phyloP scores from a whole-genome alignment of 53 echinoderm and acorn worm genomes.

The Apostichopus leukothele region DNA sequence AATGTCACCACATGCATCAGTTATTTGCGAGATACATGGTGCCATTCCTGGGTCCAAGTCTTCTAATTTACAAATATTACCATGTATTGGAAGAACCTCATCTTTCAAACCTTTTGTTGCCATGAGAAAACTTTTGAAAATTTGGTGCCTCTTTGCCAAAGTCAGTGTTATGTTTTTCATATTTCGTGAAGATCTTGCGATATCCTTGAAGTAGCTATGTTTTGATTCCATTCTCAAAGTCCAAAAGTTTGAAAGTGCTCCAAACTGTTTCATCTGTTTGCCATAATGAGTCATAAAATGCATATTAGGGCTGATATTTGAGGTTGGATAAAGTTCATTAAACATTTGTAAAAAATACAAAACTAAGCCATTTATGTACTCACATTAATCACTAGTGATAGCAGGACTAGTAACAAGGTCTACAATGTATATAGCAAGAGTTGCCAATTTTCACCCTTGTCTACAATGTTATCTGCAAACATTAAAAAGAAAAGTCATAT shows the following conservation, averaged over 20 bases:
- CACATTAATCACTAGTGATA: conserved; percentile 1
- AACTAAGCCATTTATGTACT: neutral
- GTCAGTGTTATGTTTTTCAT: conserved; percentile 11
- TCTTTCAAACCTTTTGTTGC: too few relatives aligned
- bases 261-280: neutral
- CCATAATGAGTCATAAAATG: conserved; percentile 15
- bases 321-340: neutral
- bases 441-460: neutral
- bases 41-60: neutral
- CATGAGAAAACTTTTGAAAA: too few relatives aligned
- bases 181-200: neutral
- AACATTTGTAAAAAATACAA: too few relatives aligned
- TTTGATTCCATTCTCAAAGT: conserved; percentile 12
- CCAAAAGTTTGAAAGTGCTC: conserved; percentile 19
- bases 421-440: conserved; percentile 27
- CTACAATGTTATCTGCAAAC: conserved; percentile 32
- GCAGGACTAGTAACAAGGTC: neutral
- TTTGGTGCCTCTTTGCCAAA: neutral
- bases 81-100: neutral
- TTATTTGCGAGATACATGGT: neutral
- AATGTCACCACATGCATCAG: neutral
- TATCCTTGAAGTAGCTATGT: conserved; percentile 14
- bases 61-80: neutral
- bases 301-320: neutral
- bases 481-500: conserved; percentile 23